Conservation (phyloP, 2,797 vertebrate species). For the Rhinophrynus dorsalis region DNA sequence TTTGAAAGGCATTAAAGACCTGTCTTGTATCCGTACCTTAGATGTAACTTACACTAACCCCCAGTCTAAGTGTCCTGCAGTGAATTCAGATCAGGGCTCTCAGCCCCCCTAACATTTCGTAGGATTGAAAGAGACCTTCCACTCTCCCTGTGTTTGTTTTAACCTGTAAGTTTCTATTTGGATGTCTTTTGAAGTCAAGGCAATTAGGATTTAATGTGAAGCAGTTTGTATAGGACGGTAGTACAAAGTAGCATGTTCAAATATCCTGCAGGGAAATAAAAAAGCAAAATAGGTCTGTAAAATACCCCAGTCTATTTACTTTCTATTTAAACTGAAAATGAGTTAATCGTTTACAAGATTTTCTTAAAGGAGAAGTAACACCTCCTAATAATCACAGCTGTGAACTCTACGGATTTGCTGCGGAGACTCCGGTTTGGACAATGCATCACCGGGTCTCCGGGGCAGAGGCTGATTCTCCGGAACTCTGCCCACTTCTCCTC, state of each 20-base stretch:
- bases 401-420: too few relatives aligned
- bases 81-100: slow-evolving; percentile 6
- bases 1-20: slow-evolving; percentile 20
- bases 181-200: slow-evolving; percentile 23
- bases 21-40: background rate
- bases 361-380: too few relatives aligned
- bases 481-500: too few relatives aligned
- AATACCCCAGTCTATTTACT: background rate
- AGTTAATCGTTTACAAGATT: too few relatives aligned
- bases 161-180: slow-evolving; percentile 17
- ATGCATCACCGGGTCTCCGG: too few relatives aligned
- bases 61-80: slow-evolving; percentile 6
- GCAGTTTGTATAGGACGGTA: slow-evolving; percentile 27
- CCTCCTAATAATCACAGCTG: too few relatives aligned
- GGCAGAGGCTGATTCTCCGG: too few relatives aligned
- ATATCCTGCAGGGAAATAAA: slow-evolving; percentile 26
- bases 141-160: slow-evolving; percentile 19
- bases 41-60: slow-evolving; percentile 16
- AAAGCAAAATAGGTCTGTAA: slow-evolving; percentile 1
- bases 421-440: too few relatives aligned
- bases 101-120: background rate
- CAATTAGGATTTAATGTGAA: slow-evolving; percentile 26
- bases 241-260: slow-evolving; percentile 11
- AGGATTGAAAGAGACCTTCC: slow-evolving; percentile 17
- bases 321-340: background rate